Base-by-base conservation (phyloP, 2,888 invertebrate species). In the Panopea generosa region DNA sequence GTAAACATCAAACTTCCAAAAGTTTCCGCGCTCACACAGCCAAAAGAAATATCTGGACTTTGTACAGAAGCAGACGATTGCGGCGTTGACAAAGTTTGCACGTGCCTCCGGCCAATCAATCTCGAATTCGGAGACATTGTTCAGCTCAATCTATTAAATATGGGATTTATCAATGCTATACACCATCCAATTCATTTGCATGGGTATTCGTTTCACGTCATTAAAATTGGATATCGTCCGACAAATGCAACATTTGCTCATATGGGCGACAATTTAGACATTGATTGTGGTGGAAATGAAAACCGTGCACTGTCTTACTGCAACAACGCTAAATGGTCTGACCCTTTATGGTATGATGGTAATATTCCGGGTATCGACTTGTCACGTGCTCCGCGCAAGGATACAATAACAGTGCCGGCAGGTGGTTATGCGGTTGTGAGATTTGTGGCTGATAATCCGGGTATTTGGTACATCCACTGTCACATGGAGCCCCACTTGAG, bases 161-260 rank as follows among this genome's bases (percentile, higher is more conserved):
- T 82, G 70, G 87, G 85, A 7, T 45, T 9, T 0, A 77, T 83
- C 3, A 68, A 60, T 14, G 70, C 80, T 6, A 75, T 69, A 43
- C 76, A 85, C 22, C 90, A 90, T 60, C 86, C 87, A 0, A 68
- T 90, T 7, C 90, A 90, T 74, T 62, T 88, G 45, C 90, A 90
- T 57, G 90, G 90, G 0, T 86, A 89, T 61, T 78, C 78, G 9
- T 90, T 90, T 68, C 82, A 86, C 24, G 87, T 90, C 4, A 27
- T 90, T 20, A 86, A 86, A 60, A 81, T 86, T 60, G 90, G 88
- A 4, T 84, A 79, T 43, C 77, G 81, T 0, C 24, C 18, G 2
- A 76, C 75, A 38, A 73, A 86, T 40, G 40, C 52, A 6, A 76
- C 60, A 1, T 43, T 47, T 9, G 74, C 49, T 26, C 18, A 40